Evolutionary conservation across 2,888 invertebrate genomes (phyloP).

Genomic region (Gymnocheta viridis): DNA sequence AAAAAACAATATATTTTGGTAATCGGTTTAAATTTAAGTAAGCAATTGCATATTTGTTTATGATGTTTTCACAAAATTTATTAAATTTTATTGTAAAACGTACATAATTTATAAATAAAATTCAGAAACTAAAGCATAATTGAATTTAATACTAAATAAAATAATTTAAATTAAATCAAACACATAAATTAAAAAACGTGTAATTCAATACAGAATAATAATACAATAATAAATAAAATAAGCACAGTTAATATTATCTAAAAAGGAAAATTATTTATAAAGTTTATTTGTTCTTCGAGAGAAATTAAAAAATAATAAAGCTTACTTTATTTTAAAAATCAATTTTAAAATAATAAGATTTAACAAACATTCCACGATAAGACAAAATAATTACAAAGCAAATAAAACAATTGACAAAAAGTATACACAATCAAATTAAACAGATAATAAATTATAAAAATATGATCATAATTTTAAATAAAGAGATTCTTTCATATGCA

Average conservation of each 20-base stretch:
- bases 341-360: conserved; percentile 60
- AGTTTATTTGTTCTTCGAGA: neutral
- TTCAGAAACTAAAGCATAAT: conserved; percentile 31
- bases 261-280: conserved; percentile 21
- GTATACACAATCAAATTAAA: conserved; percentile 28
- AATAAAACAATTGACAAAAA: neutral
- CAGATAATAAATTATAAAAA: neutral
- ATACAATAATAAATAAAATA: conserved; percentile 32
- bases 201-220: conserved; percentile 39
- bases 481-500: neutral
- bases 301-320: conserved; percentile 32
- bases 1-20: no score
- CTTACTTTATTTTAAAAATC: conserved; percentile 62
- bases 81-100: conserved; percentile 46
- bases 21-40: no score
- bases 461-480: neutral
- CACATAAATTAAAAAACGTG: conserved; percentile 19
- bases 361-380: conserved; percentile 18
- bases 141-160: conserved; percentile 51
- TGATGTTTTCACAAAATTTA: conserved; percentile 17
- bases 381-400: neutral
- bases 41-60: neutral
- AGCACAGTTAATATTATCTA: conserved; percentile 30
- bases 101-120: conserved; percentile 52
- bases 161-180: conserved; percentile 43